Conservation (phyloP, 1,140 invertebrate genomes). For the Fopius arisanus region DNA sequence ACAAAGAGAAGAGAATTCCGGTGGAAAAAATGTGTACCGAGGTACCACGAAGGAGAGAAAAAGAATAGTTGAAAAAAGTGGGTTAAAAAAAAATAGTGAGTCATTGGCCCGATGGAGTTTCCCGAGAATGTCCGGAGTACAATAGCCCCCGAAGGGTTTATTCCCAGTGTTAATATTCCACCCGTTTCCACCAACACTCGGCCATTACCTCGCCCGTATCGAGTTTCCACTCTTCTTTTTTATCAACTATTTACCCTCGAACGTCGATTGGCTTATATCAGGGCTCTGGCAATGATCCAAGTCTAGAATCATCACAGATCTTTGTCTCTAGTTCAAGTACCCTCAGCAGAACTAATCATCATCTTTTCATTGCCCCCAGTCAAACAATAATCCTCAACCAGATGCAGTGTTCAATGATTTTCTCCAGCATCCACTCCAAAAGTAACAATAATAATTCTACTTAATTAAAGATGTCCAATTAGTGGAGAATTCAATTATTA, state of each 20-base stretch:
- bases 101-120: slow-evolving; percentile 18
- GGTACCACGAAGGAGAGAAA: neutral
- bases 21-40: neutral
- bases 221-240: slow-evolving; percentile 14
- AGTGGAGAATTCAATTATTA: too few relatives aligned
- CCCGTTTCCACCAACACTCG: slow-evolving; percentile 9
- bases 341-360: neutral
- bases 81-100: slow-evolving; percentile 19
- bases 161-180: slow-evolving; percentile 20
- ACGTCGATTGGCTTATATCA: slow-evolving; percentile 24
- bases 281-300: neutral
- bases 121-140: neutral
- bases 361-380: neutral
- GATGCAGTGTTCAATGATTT: too few relatives aligned
- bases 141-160: slow-evolving; percentile 12
- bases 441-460: too few relatives aligned
- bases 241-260: neutral
- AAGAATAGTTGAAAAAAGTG: neutral
- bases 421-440: too few relatives aligned
- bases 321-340: neutral
- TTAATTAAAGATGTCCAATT: too few relatives aligned
- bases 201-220: neutral
- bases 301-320: slow-evolving; percentile 9
- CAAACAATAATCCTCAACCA: neutral
- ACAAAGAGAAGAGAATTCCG: neutral